Evolutionary conservation across 2,888 invertebrate species (phyloP).

Genomic region (Ramazzottius varieornatus): DNA sequence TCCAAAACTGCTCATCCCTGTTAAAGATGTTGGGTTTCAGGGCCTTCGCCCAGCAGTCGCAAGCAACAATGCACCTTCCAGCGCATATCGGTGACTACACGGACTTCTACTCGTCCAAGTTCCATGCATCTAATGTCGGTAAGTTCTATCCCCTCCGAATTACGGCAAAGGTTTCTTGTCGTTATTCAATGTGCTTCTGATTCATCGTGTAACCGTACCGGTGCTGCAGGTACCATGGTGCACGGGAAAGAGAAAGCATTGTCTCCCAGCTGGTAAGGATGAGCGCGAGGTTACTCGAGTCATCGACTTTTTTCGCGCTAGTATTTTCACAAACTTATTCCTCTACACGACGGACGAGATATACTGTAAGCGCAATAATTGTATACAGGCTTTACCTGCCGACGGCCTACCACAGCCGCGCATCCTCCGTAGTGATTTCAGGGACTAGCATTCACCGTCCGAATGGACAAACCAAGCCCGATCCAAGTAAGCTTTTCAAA

Average conservation of each 20-base stretch:
- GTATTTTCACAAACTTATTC: too few species aligned
- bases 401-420: constrained; percentile 88
- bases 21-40: too few species aligned
- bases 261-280: constrained; percentile 76
- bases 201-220: too few species aligned
- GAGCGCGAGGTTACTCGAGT: too few species aligned
- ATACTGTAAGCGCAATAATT: too few species aligned
- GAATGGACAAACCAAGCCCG: constrained; percentile 60
- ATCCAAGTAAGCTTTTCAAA: constrained; percentile 43
- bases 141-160: too few species aligned
- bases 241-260: constrained; percentile 70
- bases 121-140: constrained; percentile 91
- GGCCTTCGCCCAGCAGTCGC: constrained; percentile 44
- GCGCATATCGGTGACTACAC: constrained; percentile 82
- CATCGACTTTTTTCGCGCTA: too few species aligned
- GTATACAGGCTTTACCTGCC: constrained; percentile 89
- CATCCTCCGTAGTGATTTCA: constrained; percentile 76
- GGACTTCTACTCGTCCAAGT: constrained; percentile 88
- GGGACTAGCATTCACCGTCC: constrained; percentile 75
- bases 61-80: constrained; percentile 66
- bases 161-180: too few species aligned
- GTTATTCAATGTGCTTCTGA: too few species aligned
- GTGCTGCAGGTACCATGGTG: too few species aligned
- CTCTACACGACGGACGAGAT: too few species aligned
- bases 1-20: too few species aligned